phyloP scores from a whole-genome alignment of 2,888 invertebrate genomes.

The Drosophila basisetae region DNA sequence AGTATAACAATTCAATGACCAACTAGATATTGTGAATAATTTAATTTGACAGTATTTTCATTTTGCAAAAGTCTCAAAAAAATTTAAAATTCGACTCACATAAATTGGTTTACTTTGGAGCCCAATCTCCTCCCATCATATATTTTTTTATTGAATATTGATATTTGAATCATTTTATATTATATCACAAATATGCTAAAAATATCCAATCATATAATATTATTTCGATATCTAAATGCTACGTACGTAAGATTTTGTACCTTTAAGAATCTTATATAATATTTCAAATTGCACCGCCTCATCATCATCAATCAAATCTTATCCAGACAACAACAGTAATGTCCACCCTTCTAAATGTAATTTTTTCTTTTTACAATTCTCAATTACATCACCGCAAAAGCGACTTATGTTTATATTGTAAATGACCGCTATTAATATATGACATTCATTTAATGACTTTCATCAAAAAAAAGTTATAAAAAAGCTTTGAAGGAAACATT shows the following conservation, averaged over 20 bases:
- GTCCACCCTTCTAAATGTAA: neutral
- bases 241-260: fast-evolving
- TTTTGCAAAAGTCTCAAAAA: neutral
- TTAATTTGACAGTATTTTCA: neutral
- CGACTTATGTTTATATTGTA: neutral
- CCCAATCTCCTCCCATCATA: neutral
- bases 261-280: neutral
- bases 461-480: neutral
- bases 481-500: neutral
- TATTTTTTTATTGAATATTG: neutral
- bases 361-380: neutral
- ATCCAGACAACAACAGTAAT: neutral
- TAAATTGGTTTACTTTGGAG: neutral
- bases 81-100: neutral
- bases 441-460: neutral
- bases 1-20: neutral
- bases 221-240: neutral
- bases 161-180: too few relatives aligned
- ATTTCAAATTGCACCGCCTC: neutral
- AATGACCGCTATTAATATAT: neutral
- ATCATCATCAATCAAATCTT: neutral
- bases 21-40: neutral
- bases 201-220: neutral
- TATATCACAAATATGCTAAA: too few relatives aligned
- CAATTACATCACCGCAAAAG: neutral